Percentiles rank a stretch among this genome's conserved stretches.
Evolutionary conservation across 2,888 invertebrate genomes (phyloP).

Genomic region (Crematogaster levior): DNA sequence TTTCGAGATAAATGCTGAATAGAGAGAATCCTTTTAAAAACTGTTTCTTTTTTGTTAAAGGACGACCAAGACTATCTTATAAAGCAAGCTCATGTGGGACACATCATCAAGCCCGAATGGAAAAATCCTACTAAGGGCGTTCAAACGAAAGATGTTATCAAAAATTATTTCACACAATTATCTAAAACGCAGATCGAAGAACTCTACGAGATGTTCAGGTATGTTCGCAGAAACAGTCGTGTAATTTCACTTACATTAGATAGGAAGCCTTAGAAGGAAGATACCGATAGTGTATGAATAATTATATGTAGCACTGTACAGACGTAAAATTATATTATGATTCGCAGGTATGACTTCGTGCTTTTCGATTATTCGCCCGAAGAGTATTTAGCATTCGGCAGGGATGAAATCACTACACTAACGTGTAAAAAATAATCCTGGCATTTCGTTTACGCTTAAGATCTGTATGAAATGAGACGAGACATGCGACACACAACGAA

Average conservation of each 20-base stretch:
- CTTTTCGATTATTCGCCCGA: slow-evolving; percentile 94
- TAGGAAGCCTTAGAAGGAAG: too few species aligned
- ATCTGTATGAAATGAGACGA: background rate
- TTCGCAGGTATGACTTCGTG: slow-evolving; percentile 93
- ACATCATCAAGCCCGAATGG: slow-evolving; percentile 93
- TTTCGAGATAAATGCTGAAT: background rate
- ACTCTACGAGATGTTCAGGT: slow-evolving; percentile 93
- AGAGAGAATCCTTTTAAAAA: background rate
- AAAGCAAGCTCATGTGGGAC: slow-evolving; percentile 91
- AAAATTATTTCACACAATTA: slow-evolving; percentile 92
- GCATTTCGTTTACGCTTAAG: slow-evolving; percentile 5
- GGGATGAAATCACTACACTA: slow-evolving; percentile 77
- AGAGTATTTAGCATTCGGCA: slow-evolving; percentile 89
- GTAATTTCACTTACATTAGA: background rate
- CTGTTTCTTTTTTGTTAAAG: slow-evolving; percentile 83
- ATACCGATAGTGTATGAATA: background rate
- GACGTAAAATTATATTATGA: slow-evolving; percentile 24
- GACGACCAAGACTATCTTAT: slow-evolving; percentile 94
- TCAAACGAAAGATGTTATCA: slow-evolving; percentile 91
- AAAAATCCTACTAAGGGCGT: slow-evolving; percentile 92
- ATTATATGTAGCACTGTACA: background rate
- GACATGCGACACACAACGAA: slow-evolving; percentile 63
- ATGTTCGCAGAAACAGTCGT: slow-evolving; percentile 66
- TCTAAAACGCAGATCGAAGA: slow-evolving; percentile 91
- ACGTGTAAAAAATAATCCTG: slow-evolving; percentile 79